Conservation (phyloP, 2,797 vertebrate genomes). For the Australoheros facetus region DNA sequence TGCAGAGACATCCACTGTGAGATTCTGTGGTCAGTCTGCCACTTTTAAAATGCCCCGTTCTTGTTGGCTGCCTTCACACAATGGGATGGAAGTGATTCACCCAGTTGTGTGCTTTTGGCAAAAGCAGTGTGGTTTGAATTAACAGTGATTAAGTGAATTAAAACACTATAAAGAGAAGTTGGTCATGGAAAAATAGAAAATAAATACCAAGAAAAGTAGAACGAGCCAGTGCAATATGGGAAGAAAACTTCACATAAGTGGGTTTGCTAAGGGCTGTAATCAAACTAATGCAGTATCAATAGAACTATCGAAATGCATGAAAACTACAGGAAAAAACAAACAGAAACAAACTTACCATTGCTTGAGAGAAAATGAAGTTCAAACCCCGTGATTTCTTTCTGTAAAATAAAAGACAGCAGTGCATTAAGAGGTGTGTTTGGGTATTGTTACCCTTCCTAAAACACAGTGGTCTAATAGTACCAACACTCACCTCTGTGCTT, state of each 20-base stretch:
- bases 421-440: neutral
- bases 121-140: slow-evolving; percentile 15
- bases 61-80: slow-evolving; percentile 55
- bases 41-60: slow-evolving; percentile 54
- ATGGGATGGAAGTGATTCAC: slow-evolving; percentile 28
- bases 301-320: neutral
- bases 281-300: neutral
- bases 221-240: neutral
- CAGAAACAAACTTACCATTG: slow-evolving; percentile 61
- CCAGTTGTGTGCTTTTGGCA: slow-evolving; percentile 15
- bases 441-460: too few species aligned
- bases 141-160: neutral
- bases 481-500: slow-evolving; percentile 37
- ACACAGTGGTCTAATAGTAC: neutral
- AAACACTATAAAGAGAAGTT: neutral
- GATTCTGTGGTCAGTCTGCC: slow-evolving; percentile 44
- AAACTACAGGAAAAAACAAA: neutral
- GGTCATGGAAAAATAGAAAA: neutral
- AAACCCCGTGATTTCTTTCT: neutral
- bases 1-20: slow-evolving; percentile 45
- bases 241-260: neutral
- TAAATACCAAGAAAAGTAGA: neutral
- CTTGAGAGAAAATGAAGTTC: slow-evolving; percentile 19
- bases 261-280: neutral
- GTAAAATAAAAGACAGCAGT: neutral